These are phyloP conservation scores for Muscicapa striata DNA, from an alignment of 2,797 vertebrate species.

Conservation along the genomic window DNA sequence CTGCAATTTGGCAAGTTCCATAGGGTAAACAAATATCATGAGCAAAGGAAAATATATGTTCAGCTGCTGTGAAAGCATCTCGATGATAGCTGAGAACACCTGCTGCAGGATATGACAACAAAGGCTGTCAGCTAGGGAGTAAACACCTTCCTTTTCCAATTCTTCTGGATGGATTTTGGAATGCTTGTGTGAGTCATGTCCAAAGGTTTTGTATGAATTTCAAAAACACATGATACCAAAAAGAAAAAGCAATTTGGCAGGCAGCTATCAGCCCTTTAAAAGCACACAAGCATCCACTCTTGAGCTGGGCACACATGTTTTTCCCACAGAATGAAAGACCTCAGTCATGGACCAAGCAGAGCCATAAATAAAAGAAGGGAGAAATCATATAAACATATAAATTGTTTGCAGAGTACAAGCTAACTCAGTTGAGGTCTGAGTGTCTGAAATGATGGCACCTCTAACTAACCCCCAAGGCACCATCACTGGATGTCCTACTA, in stretches of 20 bases:
- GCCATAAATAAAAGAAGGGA: conserved; percentile 44
- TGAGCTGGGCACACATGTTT: not conserved
- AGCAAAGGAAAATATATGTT: not conserved
- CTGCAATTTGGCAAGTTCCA: not conserved
- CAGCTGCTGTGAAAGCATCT: not conserved
- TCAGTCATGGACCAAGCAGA: not conserved
- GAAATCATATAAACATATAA: conserved; percentile 23
- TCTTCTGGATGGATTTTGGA: conserved; percentile 1
- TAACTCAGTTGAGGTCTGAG: not conserved
- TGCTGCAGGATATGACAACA: not conserved
- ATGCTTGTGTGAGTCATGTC: not conserved
- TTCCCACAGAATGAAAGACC: not conserved
- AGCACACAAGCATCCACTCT: not conserved
- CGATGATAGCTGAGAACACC: conserved; percentile 5
- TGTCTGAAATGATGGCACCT: not conserved
- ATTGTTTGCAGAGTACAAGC: not conserved
- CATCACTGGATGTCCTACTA: not conserved
- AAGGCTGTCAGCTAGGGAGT: not conserved
- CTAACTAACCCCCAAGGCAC: not conserved
- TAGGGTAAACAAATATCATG: not conserved
- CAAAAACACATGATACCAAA: not conserved
- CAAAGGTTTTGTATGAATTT: not conserved
- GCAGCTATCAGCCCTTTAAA: not conserved
- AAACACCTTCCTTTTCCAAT: not conserved
- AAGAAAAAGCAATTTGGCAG: not conserved